Base-by-base conservation (phyloP, 1,140 invertebrate genomes). In the Leptopilina clavipes region DNA sequence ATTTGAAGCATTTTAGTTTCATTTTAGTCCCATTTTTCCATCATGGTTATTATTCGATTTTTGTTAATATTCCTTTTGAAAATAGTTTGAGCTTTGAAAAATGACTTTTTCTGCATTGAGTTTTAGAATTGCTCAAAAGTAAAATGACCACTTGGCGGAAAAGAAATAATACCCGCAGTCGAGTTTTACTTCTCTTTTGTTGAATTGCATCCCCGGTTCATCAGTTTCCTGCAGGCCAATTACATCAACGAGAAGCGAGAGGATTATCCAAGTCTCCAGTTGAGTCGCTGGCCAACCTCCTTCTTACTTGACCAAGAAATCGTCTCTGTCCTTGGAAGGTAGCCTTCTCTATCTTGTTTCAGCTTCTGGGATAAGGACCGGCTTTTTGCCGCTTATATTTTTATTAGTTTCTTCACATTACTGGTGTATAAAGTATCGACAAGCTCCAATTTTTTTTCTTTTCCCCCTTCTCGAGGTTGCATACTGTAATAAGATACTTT, bases 291-390 rank as follows among this genome's bases (percentile, higher is more conserved):
- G 22, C 54, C 54, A 18, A 19, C 54, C 54, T 56, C 54, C 9
- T 56, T 9, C 54, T 56, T 44, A 17, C 8, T 59, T 31, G 56
- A 25, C 19, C 19, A 31, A 59, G 56, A 59, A 59, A 59, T 59
- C 19, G 44, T 48, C 56, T 59, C 12, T 59, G 56, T 31, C 56
- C 56, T 59, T 59, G 56, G 56, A 59, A 59, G 12, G 56, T 22
- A 59, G 22, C 22, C 18, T 59, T 59, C 56, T 59, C 56, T 59
- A 59, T 59, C 56, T 59, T 25, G 56, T 59, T 59, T 31, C 19
- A 59, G 56, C 56, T 59, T 59, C 56, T 59, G 56, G 56, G 56
- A 25, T 59, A 59, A 25, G 56, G 56, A 59, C 56, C 56, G 56
- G 56, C 10, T 59, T 59, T 25, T 59, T 59, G 56, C 22, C 12